phyloP scores from a whole-genome alignment of 2,797 vertebrate species.

The Liasis olivaceus region DNA sequence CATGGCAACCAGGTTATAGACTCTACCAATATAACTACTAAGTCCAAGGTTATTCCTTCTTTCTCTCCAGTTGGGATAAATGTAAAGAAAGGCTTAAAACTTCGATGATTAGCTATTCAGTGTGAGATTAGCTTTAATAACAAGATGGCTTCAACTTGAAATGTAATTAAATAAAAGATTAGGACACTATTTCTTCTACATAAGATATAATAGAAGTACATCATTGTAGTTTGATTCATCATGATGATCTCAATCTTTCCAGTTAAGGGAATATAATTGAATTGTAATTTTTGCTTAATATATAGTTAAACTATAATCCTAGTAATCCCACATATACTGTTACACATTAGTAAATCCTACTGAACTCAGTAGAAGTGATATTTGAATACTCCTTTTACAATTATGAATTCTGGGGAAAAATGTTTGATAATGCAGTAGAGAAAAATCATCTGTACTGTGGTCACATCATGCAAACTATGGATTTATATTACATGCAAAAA shows the following conservation, averaged over 20 bases:
- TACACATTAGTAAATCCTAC: neutral
- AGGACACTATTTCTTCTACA: constrained; percentile 11
- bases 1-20: constrained; percentile 43
- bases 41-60: constrained; percentile 46
- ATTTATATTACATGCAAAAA: neutral
- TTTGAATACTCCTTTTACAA: neutral
- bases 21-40: constrained; percentile 42
- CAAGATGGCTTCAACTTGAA: constrained; percentile 35
- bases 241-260: neutral
- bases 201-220: neutral
- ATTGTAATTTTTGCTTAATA: neutral
- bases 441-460: neutral
- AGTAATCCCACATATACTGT: neutral
- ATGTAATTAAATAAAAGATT: constrained; percentile 18
- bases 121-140: neutral
- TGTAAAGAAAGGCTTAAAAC: constrained; percentile 47
- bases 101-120: constrained; percentile 18
- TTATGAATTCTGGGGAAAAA: neutral
- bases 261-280: constrained; percentile 8
- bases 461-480: neutral
- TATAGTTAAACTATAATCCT: neutral
- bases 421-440: neutral
- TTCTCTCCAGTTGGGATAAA: constrained; percentile 47
- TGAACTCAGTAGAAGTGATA: neutral
- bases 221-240: constrained; percentile 16